Base-by-base conservation (phyloP, 2,888 invertebrate species). In the Brenthis ino region DNA sequence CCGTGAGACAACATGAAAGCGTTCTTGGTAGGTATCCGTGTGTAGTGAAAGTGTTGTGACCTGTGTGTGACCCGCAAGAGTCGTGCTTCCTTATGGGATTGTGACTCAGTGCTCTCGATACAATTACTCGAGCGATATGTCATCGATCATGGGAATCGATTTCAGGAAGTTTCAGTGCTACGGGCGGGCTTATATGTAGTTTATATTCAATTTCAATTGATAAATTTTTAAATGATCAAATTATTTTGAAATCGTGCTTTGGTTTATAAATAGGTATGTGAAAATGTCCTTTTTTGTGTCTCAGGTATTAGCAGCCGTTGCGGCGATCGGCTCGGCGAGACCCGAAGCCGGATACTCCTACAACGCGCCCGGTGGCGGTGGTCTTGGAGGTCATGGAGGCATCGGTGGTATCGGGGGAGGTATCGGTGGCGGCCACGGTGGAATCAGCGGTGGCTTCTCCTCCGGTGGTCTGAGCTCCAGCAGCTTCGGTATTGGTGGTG, bases 341-440 rank as follows among this genome's bases (percentile, higher is more conserved):
- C 94, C 94, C 83, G 94, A 95, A 85, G 94, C 94, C 81, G 94
- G 94, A 79, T 94, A 94, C 85, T 94, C 94, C 85, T 94, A 93
- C 87, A 91, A 85, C 85, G 91, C 93, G 65, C 92, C 93, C 69
- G 88, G 90, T 69, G 91, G 91, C 73, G 88, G 89, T 70, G 78
- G 79, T 63, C 73, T 74, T 57, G 80, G 82, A 54, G 85, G 86
- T 37, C 71, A 71, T 53, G 71, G 71, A 11, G 66, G 66, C 63
- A 80, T 76, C 72, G 80, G 83, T 57, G 80, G 82, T 69, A 78
- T 83, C 72, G 84, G 87, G 13, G 81, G 80, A 70, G 88, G 90
- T 61, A 79, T 82, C 53, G 84, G 87, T 65, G 85, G 88, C 80
- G 88, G 88, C 69, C 86, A 87, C 71, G 85, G 82, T 57, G 87